phyloP scores from a whole-genome alignment of 2,113 vertebrate species.

The Turnix velox region DNA sequence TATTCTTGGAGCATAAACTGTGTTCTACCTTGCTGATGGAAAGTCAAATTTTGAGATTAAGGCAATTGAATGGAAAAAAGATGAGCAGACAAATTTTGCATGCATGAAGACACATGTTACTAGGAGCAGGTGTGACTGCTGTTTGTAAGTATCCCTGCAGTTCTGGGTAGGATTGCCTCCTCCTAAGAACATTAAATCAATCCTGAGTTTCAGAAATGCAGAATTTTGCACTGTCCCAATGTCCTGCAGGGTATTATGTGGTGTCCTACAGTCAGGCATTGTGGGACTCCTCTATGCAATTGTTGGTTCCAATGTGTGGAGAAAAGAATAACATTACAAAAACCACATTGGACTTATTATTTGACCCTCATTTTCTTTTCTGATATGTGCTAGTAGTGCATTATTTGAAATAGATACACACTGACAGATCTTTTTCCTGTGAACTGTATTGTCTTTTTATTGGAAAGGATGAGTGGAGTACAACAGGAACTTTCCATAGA shows the following conservation, averaged over 20 bases:
- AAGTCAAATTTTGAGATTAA: not conserved
- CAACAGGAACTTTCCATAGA: not conserved
- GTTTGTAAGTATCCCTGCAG: not conserved
- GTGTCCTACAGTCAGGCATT: not conserved
- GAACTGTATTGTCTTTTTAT: not conserved
- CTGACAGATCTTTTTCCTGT: not conserved
- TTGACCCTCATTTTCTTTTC: not conserved
- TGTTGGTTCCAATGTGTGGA: fast-evolving
- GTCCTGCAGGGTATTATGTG: not conserved
- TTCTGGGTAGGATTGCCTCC: not conserved
- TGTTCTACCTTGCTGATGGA: not conserved
- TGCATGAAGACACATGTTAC: not conserved
- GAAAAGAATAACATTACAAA: not conserved
- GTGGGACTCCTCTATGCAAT: not conserved
- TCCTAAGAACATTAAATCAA: fast-evolving
- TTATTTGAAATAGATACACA: not conserved
- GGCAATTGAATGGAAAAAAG: not conserved
- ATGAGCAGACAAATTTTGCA: not conserved
- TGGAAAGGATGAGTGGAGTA: not conserved
- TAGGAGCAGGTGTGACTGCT: not conserved
- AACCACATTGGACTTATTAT: not conserved
- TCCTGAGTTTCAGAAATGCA: not conserved
- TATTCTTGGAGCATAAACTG: not conserved
- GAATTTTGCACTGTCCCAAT: not conserved
- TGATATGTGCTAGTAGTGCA: not conserved